Percentiles rank a stretch among this genome's conserved stretches.
phyloP scores from a whole-genome alignment of 2,797 vertebrate genomes.

The Kryptolebias ocellatus region DNA sequence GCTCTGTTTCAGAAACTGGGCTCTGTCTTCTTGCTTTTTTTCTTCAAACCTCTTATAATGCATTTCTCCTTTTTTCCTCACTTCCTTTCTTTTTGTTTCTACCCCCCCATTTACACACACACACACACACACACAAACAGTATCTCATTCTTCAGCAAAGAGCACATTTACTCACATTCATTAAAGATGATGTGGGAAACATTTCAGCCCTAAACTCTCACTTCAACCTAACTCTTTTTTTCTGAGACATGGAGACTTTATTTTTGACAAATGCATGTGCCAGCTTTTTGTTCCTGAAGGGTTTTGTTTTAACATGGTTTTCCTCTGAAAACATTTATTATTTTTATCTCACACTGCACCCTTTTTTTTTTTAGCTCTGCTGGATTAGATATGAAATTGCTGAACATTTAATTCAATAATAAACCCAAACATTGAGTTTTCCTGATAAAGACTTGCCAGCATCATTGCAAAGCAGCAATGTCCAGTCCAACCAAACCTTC shows the following conservation, averaged over 20 bases:
- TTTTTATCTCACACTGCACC: conserved; percentile 43
- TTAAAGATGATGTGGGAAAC: conserved; percentile 69
- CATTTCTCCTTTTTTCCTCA: background rate
- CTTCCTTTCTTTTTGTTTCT: background rate
- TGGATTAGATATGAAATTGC: conserved; percentile 52
- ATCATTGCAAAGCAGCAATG: conserved; percentile 36
- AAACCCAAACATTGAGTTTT: conserved; percentile 60
- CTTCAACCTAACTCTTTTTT: conserved; percentile 46
- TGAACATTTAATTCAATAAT: conserved; percentile 70
- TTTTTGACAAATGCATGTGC: conserved; percentile 38
- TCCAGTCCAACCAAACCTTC: conserved; percentile 60
- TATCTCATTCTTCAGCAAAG: conserved; percentile 57
- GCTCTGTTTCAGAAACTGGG: conserved; percentile 31
- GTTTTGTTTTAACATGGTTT: conserved; percentile 42
- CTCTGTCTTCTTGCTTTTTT: background rate
- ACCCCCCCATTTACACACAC: background rate
- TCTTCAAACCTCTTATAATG: background rate
- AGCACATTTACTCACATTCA: conserved; percentile 48
- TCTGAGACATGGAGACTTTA: conserved; percentile 49
- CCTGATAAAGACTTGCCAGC: conserved; percentile 32
- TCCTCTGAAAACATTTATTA: conserved; percentile 46
- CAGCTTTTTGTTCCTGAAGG: conserved; percentile 43
- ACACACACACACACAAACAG: conserved; percentile 21
- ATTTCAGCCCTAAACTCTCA: conserved; percentile 38
- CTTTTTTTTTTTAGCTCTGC: conserved; percentile 27